These are phyloP conservation scores for Sporophila hypoxantha DNA, from an alignment of 2,113 vertebrate genomes.

Conservation along the genomic window DNA sequence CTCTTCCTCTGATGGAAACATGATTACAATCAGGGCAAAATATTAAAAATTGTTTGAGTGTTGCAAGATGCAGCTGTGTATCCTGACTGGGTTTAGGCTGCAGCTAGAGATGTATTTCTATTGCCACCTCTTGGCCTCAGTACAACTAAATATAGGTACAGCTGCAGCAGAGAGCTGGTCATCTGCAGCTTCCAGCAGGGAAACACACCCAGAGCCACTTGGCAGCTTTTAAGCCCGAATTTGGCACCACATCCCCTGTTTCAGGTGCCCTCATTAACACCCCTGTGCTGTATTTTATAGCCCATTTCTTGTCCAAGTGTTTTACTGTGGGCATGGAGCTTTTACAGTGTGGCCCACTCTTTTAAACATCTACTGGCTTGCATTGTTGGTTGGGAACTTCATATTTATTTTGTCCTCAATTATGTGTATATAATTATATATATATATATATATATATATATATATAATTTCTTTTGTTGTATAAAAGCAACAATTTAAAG, in stretches of 20 bases:
- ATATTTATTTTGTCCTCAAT: background rate
- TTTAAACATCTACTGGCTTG: background rate
- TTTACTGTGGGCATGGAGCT: fast-evolving
- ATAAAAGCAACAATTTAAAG: background rate
- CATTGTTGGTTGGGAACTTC: background rate
- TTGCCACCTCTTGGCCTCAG: background rate
- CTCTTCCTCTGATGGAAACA: background rate
- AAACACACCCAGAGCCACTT: background rate
- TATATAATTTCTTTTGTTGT: background rate
- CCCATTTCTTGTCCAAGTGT: background rate
- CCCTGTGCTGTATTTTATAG: background rate
- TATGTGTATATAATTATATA: background rate
- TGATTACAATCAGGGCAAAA: background rate
- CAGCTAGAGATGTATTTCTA: background rate
- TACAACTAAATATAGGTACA: background rate
- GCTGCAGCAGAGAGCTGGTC: background rate
- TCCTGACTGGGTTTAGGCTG: background rate
- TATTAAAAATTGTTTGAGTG: background rate
- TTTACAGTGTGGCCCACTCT: background rate
- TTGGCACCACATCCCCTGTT: background rate
- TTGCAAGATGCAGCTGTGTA: background rate
- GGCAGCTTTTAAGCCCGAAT: background rate
- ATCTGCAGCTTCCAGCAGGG: background rate
- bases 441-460: background rate
- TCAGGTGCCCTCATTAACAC: background rate